Evolutionary conservation across 1,140 invertebrate genomes (phyloP), one percentile per base, ranked within the genome.

Genomic region (Campoletis sonorensis): DNA sequence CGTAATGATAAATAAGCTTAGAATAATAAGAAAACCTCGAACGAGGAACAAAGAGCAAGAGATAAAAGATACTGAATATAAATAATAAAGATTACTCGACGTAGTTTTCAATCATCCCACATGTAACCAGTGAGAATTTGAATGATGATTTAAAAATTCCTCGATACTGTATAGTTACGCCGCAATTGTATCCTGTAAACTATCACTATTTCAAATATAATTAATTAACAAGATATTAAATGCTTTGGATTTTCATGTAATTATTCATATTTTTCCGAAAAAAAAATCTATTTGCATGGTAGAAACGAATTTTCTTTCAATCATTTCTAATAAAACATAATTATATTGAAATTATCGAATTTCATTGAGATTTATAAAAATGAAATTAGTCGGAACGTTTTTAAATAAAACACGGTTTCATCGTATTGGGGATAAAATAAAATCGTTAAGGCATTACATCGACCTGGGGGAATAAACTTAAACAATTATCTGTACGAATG

Each of bases 151-250:
- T 80, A 79, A 11, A 40, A 80, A 80, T 77, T 77, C 37, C 79
- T 82, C 73, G 64, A 82, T 73, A 85, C 82, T 87, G 85, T 85
- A 86, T 83, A 84, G 83, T 85, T 82, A 81, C 79, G 84, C 85
- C 86, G 85, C 86, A 87, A 87, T 86, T 87, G 85, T 87, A 87
- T 87, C 84, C 86, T 87, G 86, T 87, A 87, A 87, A 87, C 86
- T n/a, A 84, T 87, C 86, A 87, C 84, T 87, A 87, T 87, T 87
- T 87, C 82, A 87, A 87, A 87, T 87, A 87, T 87, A 87, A 86
- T 87, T 83, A 85, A 33, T 80, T 61, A 72, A 70, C 67, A 80
- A 33, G 54, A 72, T 80, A 51, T 13, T 21, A 30, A 80, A 54
- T 1, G 54, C 5, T 58, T 58, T n/a, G 54, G 54, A 58, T 58